Base-by-base conservation (phyloP, 2,113 vertebrate genomes). In the Carassius carassius region DNA sequence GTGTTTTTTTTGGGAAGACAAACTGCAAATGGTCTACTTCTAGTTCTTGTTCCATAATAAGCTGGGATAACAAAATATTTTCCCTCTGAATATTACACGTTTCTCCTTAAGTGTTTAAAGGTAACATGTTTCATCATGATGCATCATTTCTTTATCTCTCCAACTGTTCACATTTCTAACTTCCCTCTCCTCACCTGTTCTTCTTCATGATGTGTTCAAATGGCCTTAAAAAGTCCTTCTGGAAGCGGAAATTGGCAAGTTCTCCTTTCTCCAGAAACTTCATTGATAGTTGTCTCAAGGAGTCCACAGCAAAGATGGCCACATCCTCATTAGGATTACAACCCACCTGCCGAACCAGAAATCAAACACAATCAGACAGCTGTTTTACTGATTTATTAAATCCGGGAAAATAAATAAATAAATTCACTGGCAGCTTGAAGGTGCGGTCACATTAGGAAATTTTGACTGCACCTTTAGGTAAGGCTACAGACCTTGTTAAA, bases 181-280 rank as follows among this genome's bases (percentile, higher is more conserved):
- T n/a, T 21, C 1, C 12, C 17, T 21, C 29, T 54, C 49, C 81
- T 44, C 69, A 99, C 98, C 98, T 97, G 93, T 99, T 99, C 92
- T 97, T 99, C 91, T 99, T 99, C 97, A 99, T 96, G 86, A 99
- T 99, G 89, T 99, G 97, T 83, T 99, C 98, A 93, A 99, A 99
- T 35, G 98, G 98, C 87, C 98, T 93, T 58, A 99, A 93, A 89
- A 99, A 99, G 89, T 99, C 98, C 70, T 99, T 99, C 92, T 99
- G 98, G 94, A 99, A 99, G 85, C 98, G 96, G 90, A 99, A 99
- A 91, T 99, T 99, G 85, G 98, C 98, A 85, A 99, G 90, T 88
- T 99, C 98, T 90, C 98, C 98, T 90, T 99, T 99, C 91, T 99
- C 98, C 87, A 99, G 92, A 89, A 99, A 99, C 90, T 99, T 99